Conservation (phyloP, 1,140 invertebrate genomes). For the Gonatopus flavifemur region DNA sequence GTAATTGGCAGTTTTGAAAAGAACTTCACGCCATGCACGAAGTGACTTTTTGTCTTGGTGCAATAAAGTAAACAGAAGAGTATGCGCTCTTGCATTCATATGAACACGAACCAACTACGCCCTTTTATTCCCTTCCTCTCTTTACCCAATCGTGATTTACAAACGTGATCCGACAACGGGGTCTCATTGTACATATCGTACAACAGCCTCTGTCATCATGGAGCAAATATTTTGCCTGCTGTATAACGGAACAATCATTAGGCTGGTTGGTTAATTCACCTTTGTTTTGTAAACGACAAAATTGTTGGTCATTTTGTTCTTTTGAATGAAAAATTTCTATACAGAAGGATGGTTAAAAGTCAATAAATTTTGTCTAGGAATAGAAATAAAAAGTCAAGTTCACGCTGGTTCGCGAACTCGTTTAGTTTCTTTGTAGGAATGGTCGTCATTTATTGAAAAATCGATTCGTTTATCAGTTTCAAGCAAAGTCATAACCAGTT, state of each 20-base stretch:
- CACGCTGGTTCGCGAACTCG: neutral
- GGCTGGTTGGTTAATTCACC: too few relatives aligned
- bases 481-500: too few relatives aligned
- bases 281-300: too few relatives aligned
- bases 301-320: too few relatives aligned
- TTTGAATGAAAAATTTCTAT: too few relatives aligned
- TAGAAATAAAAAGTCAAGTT: too few relatives aligned
- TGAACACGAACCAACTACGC: slow-evolving; percentile 14
- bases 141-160: neutral
- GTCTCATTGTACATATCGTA: slow-evolving; percentile 18
- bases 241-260: neutral
- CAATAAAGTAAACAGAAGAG: too few relatives aligned
- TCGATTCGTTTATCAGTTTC: too few relatives aligned
- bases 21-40: slow-evolving; percentile 21
- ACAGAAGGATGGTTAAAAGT: too few relatives aligned
- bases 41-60: slow-evolving; percentile 38
- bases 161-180: slow-evolving; percentile 21
- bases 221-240: slow-evolving; percentile 29
- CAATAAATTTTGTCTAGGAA: too few relatives aligned
- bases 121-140: slow-evolving; percentile 22
- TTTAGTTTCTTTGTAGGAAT: neutral
- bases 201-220: too few relatives aligned
- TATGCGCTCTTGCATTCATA: slow-evolving; percentile 20
- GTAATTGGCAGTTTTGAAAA: slow-evolving; percentile 48
- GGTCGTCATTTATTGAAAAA: neutral